Evolutionary conservation across 2,113 vertebrate genomes (phyloP).

Genomic region (Malaclemys terrapin): DNA sequence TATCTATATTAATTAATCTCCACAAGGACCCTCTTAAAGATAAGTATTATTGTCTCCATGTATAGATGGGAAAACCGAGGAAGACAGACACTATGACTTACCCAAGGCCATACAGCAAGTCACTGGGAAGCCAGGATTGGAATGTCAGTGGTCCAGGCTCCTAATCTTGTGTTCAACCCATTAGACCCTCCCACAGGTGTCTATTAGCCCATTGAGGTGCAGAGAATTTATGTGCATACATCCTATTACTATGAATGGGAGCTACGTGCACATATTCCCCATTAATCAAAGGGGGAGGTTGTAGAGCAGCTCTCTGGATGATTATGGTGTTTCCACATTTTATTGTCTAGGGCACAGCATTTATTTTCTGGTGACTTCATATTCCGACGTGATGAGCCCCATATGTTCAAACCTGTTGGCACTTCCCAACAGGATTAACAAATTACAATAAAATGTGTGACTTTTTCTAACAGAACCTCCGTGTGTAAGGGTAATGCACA

Average conservation of each 20-base stretch:
- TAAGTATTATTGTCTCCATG: not conserved
- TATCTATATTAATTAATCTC: not conserved
- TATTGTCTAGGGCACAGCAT: not conserved
- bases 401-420: not conserved
- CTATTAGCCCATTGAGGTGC: not conserved
- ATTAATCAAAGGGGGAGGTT: not conserved
- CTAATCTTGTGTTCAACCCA: not conserved
- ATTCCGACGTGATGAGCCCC: not conserved
- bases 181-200: not conserved
- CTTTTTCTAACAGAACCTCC: not conserved
- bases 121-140: not conserved
- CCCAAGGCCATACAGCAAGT: not conserved
- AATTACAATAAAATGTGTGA: constrained; percentile 6
- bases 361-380: not conserved
- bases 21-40: not conserved
- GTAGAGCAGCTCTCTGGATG: not conserved
- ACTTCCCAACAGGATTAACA: not conserved
- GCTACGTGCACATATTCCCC: not conserved
- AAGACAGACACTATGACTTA: not conserved
- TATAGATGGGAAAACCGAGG: not conserved
- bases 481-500: not conserved
- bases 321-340: not conserved
- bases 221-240: not conserved
- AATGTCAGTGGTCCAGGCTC: not conserved
- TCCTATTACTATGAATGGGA: not conserved